Evolutionary conservation across 2,797 vertebrate species (phyloP), one percentile per base, ranked within the genome.

Genomic region (Molossus alvarezi): DNA sequence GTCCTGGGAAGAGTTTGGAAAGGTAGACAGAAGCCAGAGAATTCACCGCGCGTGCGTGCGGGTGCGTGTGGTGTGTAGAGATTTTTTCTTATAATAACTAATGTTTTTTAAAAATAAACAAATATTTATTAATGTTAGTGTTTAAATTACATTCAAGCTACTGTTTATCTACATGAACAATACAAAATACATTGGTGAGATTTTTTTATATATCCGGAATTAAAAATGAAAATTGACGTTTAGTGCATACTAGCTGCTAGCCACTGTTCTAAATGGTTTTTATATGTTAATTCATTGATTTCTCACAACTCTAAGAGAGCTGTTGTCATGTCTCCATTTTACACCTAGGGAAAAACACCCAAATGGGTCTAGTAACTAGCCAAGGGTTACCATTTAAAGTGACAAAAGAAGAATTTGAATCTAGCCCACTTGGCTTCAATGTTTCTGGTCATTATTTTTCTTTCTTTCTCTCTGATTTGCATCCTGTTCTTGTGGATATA

Each of bases 181-280:
- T 45, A 72, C 37, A 91, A 89, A 65, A 51, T 45, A 51, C 0
- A 17, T 13, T 18, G 12, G 13, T 53, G 27, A 96, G 33, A 17
- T 51, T 45, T 45, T 45, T 69, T 92, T 92, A 45, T 53, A 72
- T 5, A 41, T 90, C 11, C 12, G 77, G 29, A 85, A 83, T 55
- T 57, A 91, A 83, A 91, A 82, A 65, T 71, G 33, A 91, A 55
- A 88, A 80, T 60, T 92, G 6, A 53, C 55, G 55, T 82, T 84
- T 80, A 45, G 11, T 76, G 33, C 8, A 48, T 67, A 51, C 18
- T 60, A 60, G 9, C 5, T 81, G 29, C 6, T 84, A 84, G 14
- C 29, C n/a, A 69, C 11, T 76, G 6, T 89, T 82, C 15, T 72
- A 96, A 57, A 33, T 57, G 7, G 58, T 64, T 87, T 90, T 51